phyloP scores from a whole-genome alignment of 2,113 vertebrate species.

The Pan troglodytes region NHGRI_mPanTro3-v2.1_pri NC_072410.2:40633001-40633500 shows the following conservation, averaged over 20 bases:
- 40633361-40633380: neutral
- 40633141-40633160: neutral
- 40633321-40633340: neutral
- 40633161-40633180: neutral
- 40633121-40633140: neutral
- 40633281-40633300: neutral
- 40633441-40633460: neutral
- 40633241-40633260: neutral
- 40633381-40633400: neutral
- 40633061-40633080: neutral
- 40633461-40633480: slow-evolving; percentile 39
- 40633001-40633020: neutral
- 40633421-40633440: slow-evolving; percentile 20
- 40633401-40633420: neutral
- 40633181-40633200: neutral
- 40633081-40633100: neutral
- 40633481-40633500: slow-evolving; percentile 65
- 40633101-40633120: neutral
- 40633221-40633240: neutral
- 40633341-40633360: neutral
- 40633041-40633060: neutral
- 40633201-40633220: neutral
- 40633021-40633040: neutral
- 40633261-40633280: neutral
- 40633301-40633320: neutral